These are phyloP conservation scores for Eleutherodactylus coqui DNA, from an alignment of 2,797 vertebrate species.

Conservation along the genomic window DNA sequence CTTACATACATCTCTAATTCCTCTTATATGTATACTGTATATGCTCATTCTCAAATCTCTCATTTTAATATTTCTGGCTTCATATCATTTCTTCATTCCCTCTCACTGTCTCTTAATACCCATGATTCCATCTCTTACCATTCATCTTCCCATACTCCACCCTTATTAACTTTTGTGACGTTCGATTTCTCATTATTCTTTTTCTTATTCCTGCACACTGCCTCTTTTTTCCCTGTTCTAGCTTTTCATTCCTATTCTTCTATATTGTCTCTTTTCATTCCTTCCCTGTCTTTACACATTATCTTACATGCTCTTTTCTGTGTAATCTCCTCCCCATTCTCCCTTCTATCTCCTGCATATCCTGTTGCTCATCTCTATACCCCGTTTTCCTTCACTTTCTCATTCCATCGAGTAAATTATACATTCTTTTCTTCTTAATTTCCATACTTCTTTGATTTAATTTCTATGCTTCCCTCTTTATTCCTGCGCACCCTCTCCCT, in stretches of 20 bases:
- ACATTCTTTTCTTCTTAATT: neutral
- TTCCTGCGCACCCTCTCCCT: neutral
- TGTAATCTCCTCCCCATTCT: neutral
- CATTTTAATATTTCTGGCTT: neutral
- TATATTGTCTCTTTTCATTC: neutral
- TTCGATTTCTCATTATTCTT: too few species aligned
- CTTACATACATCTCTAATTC: neutral
- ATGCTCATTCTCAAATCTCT: neutral
- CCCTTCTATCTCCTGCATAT: too few species aligned
- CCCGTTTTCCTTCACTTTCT: neutral
- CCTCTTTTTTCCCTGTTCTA: neutral
- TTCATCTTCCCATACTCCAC: neutral
- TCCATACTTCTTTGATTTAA: neutral
- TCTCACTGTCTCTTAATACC: too few species aligned
- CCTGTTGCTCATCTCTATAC: too few species aligned
- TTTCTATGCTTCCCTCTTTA: too few species aligned
- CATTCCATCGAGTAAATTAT: neutral
- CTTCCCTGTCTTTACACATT: too few species aligned
- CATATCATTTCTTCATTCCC: neutral
- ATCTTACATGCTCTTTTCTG: neutral
- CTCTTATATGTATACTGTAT: neutral
- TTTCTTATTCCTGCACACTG: too few species aligned
- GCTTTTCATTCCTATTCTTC: neutral
- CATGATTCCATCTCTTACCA: too few species aligned
- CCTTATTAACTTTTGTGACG: too few species aligned